A percentile compares a stretch with the other conserved stretches of the same genome.
Evolutionary conservation across 2,113 vertebrate species (phyloP).

Genomic region (Cepphus grylle): DNA sequence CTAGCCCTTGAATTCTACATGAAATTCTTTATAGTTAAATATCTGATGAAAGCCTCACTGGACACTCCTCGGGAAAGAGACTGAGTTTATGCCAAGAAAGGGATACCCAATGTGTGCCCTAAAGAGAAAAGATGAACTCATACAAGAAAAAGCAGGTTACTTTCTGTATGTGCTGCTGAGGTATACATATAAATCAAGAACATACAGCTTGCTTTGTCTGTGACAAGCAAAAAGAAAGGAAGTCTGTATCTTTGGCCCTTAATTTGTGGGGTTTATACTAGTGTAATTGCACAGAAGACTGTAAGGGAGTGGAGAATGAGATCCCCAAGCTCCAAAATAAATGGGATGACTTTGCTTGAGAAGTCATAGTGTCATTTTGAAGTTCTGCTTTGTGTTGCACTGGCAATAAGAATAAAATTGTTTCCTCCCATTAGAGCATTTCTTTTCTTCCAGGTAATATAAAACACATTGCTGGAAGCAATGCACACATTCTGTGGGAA

Average conservation of each 20-base stretch:
- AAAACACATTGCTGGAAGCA: conserved; percentile 78
- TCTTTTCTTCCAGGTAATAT: conserved; percentile 70
- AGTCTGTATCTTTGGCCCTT: not conserved
- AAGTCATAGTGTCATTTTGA: conserved; percentile 19
- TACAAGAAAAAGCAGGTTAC: not conserved
- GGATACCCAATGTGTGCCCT: not conserved
- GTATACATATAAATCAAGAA: not conserved
- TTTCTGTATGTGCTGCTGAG: not conserved
- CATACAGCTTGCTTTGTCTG: not conserved
- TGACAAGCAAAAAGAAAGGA: not conserved
- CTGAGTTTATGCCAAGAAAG: not conserved
- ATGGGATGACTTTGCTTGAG: not conserved
- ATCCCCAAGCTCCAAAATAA: not conserved
- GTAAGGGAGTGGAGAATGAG: not conserved
- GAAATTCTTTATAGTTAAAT: not conserved
- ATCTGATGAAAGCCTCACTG: not conserved
- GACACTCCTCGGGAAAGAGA: not conserved
- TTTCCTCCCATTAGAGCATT: conserved; percentile 68
- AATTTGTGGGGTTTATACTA: not conserved
- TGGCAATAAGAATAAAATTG: conserved; percentile 56
- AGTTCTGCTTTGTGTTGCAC: conserved; percentile 52
- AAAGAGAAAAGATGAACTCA: not conserved
- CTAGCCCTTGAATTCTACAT: not conserved
- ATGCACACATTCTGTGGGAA: conserved; percentile 53
- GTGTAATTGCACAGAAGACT: not conserved